A percentile compares a stretch with the other conserved stretches of the same genome.
Evolutionary conservation across 2,888 invertebrate genomes (phyloP).

Genomic region (Dicroscelio sp.): DNA sequence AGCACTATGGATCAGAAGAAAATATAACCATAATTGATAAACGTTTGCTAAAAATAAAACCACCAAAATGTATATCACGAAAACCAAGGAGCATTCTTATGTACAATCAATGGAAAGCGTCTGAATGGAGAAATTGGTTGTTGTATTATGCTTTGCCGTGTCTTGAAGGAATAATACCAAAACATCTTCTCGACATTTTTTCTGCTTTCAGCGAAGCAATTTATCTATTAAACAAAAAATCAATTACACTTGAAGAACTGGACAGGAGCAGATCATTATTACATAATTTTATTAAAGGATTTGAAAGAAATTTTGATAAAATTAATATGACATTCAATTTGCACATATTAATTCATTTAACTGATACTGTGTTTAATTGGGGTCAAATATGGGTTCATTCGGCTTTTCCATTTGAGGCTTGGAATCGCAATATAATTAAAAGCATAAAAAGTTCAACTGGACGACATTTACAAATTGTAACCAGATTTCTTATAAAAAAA

Average conservation of each 20-base stretch:
- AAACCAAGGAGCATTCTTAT: slow-evolving; percentile 17
- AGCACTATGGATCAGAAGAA: background rate
- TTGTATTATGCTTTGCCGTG: background rate
- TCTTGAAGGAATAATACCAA: background rate
- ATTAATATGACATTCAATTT: slow-evolving; percentile 31
- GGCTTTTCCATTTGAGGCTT: background rate
- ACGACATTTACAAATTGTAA: background rate
- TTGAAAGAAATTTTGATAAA: background rate
- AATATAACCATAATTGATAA: background rate
- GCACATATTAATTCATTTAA: background rate
- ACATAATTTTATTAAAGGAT: background rate
- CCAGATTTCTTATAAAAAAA: slow-evolving; percentile 1
- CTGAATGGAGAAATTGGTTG: slow-evolving; percentile 15
- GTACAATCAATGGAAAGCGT: background rate
- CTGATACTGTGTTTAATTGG: background rate
- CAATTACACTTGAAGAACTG: background rate
- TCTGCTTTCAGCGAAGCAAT: background rate
- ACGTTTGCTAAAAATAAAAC: background rate
- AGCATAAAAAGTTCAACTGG: background rate
- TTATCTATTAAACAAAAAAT: slow-evolving; percentile 25
- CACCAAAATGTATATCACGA: background rate
- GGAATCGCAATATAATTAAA: background rate
- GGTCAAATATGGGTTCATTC: background rate
- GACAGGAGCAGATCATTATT: background rate
- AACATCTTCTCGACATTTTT: background rate